phyloP scores from a whole-genome alignment of 2,113 vertebrate genomes.

The Numenius arquata region DNA sequence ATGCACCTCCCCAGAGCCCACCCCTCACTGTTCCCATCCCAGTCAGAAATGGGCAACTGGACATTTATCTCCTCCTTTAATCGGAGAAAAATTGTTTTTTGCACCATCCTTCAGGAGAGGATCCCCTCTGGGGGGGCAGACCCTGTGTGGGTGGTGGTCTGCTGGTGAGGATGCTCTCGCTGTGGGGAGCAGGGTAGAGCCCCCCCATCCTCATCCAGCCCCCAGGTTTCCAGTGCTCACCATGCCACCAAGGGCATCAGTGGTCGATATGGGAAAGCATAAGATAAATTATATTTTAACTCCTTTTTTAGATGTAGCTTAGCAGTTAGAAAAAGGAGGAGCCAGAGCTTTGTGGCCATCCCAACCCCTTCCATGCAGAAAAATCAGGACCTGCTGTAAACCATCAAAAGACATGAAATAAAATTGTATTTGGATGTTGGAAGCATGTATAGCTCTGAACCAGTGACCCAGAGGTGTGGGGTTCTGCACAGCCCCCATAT shows the following conservation, averaged over 20 bases:
- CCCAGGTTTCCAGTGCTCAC: background rate
- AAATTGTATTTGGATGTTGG: background rate
- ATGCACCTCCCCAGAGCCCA: rapidly evolving
- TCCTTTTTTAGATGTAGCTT: background rate
- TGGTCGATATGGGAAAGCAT: background rate
- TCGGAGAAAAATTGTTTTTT: background rate
- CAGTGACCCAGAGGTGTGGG: background rate
- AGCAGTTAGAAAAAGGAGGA: background rate
- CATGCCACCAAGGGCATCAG: rapidly evolving
- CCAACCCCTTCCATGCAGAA: background rate
- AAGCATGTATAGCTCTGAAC: background rate
- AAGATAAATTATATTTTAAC: background rate
- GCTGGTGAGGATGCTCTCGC: background rate
- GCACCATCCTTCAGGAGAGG: background rate
- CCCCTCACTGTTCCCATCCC: background rate
- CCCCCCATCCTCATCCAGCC: background rate
- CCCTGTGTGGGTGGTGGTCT: rapidly evolving
- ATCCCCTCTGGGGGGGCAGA: background rate
- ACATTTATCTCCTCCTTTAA: background rate
- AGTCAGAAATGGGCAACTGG: background rate
- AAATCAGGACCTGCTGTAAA: background rate
- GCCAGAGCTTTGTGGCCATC: no score
- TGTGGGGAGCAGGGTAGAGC: rapidly evolving
- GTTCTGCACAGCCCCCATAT: background rate
- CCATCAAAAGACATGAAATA: background rate